Percentiles rank a stretch among this genome's conserved stretches.
Conservation (phyloP, 2,113 vertebrate species). For the Tauraco erythrolophus region DNA sequence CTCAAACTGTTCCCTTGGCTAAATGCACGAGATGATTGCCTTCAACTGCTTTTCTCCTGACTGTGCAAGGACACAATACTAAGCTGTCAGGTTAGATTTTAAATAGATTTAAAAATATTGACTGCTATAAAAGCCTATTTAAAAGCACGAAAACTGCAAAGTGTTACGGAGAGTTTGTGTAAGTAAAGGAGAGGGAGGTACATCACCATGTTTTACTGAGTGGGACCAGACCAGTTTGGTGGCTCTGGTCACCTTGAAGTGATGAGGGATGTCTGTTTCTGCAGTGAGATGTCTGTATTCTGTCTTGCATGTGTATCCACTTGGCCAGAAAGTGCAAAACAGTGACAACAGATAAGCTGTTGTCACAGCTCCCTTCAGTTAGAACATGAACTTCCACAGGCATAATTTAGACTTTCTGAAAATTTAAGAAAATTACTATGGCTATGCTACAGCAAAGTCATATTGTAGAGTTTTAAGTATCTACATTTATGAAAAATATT, state of each 20-base stretch:
- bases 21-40: accelerated
- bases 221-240: background rate
- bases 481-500: background rate
- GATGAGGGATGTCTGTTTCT: background rate
- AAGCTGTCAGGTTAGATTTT: background rate
- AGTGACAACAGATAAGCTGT: background rate
- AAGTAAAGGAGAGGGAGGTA: background rate
- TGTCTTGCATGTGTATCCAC: background rate
- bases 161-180: background rate
- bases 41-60: background rate
- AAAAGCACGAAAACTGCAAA: background rate
- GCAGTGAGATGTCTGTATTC: background rate
- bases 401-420: background rate
- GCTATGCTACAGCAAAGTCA: background rate
- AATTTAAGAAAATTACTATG: background rate
- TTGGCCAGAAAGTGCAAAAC: background rate
- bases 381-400: background rate
- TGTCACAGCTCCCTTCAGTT: background rate
- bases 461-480: background rate
- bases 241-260: background rate
- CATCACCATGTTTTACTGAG: background rate
- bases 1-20: background rate
- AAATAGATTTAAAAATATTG: background rate
- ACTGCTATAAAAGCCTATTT: background rate
- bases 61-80: background rate